phyloP scores from a whole-genome alignment of 1,140 invertebrate species.

The Saccostrea echinata region DNA sequence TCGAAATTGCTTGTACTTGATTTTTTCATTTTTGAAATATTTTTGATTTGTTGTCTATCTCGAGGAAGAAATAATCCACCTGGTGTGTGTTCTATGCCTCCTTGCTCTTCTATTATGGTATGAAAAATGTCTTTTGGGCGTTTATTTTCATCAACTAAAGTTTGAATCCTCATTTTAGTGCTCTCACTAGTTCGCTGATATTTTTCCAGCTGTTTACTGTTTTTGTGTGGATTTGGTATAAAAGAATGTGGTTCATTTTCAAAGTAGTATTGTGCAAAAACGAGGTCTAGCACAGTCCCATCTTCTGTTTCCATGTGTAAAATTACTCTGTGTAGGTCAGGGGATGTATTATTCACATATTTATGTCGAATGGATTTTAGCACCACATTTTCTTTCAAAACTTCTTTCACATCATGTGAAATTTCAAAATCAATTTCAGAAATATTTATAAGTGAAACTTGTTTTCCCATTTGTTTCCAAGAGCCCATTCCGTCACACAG shows the following conservation, averaged over 20 bases:
- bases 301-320: not conserved
- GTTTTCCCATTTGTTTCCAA: not conserved
- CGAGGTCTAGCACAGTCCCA: not conserved
- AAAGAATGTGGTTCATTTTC: not conserved
- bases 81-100: not conserved
- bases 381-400: not conserved
- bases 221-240: not conserved
- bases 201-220: not conserved
- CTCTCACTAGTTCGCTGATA: not conserved
- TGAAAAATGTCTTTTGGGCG: not conserved
- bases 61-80: not conserved
- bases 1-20: no score
- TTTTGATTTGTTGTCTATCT: not conserved
- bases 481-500: conserved; percentile 33
- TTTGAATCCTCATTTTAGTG: not conserved
- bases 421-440: not conserved
- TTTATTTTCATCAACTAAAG: not conserved
- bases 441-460: not conserved
- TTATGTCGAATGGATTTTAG: not conserved
- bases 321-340: not conserved
- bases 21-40: not conserved
- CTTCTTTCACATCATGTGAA: not conserved
- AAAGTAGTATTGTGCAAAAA: not conserved
- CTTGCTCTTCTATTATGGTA: not conserved
- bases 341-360: not conserved